Percentiles rank a stretch among this genome's conserved stretches.
These are phyloP conservation scores for Phyllotreta striolata DNA, from an alignment of 2,888 invertebrate species.

Conservation along the genomic window DNA sequence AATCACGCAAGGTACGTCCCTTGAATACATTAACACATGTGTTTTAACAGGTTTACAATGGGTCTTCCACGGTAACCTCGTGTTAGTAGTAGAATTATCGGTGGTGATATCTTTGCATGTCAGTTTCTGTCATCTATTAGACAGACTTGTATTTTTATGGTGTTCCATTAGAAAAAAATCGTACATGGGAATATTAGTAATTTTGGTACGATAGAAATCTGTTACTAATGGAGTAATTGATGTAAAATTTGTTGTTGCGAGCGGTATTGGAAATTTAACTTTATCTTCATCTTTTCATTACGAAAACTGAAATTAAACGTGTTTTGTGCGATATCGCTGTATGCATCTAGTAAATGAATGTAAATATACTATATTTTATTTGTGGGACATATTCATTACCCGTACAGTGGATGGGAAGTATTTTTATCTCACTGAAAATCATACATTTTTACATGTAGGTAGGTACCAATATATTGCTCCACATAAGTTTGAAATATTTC, in stretches of 20 bases:
- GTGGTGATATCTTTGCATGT: conserved; percentile 32
- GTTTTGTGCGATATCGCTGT: conserved; percentile 11
- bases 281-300: conserved; percentile 24
- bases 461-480: not conserved
- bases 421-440: conserved; percentile 2
- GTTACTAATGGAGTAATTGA: conserved; percentile 29
- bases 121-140: conserved; percentile 28
- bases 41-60: conserved; percentile 37
- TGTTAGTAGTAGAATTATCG: conserved; percentile 30
- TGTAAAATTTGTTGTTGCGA: conserved; percentile 28
- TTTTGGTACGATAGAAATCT: conserved; percentile 16
- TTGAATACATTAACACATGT: conserved; percentile 38
- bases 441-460: not conserved
- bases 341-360: conserved; percentile 14
- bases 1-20: conserved; percentile 34
- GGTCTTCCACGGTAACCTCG: conserved; percentile 37
- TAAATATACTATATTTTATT: conserved; percentile 13
- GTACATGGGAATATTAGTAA: conserved; percentile 22
- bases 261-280: conserved; percentile 25
- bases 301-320: conserved; percentile 22
- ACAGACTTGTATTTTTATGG: conserved; percentile 26
- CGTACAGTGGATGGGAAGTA: not conserved
- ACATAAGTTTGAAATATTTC: not conserved
- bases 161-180: conserved; percentile 26
- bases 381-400: conserved; percentile 6